phyloP scores from a whole-genome alignment of 2,113 vertebrate species.

The Cebus imitator region DNA sequence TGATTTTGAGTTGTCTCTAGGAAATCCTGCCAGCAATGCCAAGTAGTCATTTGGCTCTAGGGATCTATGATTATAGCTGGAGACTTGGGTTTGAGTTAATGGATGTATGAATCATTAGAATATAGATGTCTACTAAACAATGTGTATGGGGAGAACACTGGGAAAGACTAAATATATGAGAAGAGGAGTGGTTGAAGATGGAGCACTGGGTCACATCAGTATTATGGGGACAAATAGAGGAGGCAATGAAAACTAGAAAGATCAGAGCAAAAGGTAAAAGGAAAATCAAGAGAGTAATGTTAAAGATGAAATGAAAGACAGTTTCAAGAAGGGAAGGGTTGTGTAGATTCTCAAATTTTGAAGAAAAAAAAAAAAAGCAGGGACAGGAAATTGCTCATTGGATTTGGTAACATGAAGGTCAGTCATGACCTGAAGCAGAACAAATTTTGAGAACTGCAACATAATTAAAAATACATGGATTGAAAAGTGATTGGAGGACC shows the following conservation, averaged over 20 bases:
- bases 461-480: not conserved
- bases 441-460: not conserved
- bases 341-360: not conserved
- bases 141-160: not conserved
- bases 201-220: not conserved
- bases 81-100: not conserved
- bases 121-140: not conserved
- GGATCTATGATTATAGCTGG: not conserved
- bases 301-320: not conserved
- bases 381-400: not conserved
- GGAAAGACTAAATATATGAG: not conserved
- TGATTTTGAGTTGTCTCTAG: conserved; percentile 13
- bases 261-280: not conserved
- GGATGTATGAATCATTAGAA: not conserved
- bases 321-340: not conserved
- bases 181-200: not conserved
- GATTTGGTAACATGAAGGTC: not conserved
- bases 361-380: not conserved
- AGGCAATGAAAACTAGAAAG: not conserved
- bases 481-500: not conserved
- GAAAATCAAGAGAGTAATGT: not conserved
- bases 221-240: not conserved
- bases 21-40: not conserved
- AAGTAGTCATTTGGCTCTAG: not conserved
- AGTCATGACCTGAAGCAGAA: not conserved